phyloP scores from a whole-genome alignment of 35 echinoderm and acorn worm species.

The Hemicentrotus pulcherrimus region DNA sequence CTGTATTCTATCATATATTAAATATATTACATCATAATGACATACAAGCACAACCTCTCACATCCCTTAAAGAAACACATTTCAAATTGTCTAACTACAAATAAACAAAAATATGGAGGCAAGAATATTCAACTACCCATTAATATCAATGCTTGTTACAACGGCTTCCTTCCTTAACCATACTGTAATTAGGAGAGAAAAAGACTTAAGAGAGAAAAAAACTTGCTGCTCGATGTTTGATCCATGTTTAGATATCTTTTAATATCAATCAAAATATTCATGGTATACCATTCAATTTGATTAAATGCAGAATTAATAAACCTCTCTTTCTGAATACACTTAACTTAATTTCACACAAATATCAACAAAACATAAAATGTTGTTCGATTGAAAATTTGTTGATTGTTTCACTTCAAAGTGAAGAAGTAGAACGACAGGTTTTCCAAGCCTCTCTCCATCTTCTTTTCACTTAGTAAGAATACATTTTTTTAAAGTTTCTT shows the following conservation, averaged over 20 bases:
- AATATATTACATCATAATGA: neutral
- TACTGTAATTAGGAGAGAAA: neutral
- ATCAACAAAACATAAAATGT: neutral
- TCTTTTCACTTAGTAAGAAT: neutral
- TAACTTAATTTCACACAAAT: neutral
- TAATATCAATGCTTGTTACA: neutral
- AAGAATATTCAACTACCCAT: neutral
- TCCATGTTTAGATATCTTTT: neutral
- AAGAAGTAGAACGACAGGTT: slow-evolving; percentile 30
- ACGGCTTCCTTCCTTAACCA: neutral
- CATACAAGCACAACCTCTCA: neutral
- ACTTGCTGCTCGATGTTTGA: neutral
- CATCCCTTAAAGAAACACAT: neutral
- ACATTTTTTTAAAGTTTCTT: too few relatives aligned
- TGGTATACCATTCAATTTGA: neutral
- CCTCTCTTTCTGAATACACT: neutral
- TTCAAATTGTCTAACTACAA: neutral
- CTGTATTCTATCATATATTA: neutral
- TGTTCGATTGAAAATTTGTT: neutral
- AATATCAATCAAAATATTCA: neutral
- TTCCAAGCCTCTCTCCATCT: neutral
- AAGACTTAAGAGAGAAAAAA: too few relatives aligned
- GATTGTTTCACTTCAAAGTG: neutral
- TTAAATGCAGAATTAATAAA: neutral
- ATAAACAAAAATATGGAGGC: neutral